A percentile compares a stretch with the other conserved stretches of the same genome.
These are phyloP conservation scores for Pangasius macronema DNA, from an alignment of 2,797 vertebrate genomes.

Conservation along the genomic window DNA sequence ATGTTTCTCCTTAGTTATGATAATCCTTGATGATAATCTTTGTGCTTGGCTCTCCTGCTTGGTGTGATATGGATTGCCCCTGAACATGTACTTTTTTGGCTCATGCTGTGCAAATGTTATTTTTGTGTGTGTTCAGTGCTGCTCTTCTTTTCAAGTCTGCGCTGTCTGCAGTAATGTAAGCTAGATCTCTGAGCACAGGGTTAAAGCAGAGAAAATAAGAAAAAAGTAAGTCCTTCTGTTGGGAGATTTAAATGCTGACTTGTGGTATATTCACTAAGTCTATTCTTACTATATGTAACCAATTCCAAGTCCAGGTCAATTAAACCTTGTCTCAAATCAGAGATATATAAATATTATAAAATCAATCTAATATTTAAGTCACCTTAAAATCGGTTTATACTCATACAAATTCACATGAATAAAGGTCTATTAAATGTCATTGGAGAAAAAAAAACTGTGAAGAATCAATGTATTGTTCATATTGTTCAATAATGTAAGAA, in stretches of 20 bases:
- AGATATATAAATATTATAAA: neutral
- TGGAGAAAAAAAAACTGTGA: neutral
- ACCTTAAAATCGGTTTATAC: neutral
- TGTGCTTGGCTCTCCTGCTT: neutral
- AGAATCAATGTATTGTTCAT: neutral
- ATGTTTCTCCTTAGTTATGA: conserved; percentile 17
- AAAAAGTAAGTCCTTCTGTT: neutral
- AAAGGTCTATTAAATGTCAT: neutral
- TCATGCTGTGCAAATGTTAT: neutral
- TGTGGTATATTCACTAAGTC: neutral
- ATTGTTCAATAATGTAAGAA: too few species aligned
- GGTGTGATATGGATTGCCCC: neutral
- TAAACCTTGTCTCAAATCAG: neutral
- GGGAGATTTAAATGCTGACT: neutral
- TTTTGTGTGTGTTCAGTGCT: neutral
- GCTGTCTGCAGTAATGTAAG: neutral
- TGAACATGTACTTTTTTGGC: conserved; percentile 12
- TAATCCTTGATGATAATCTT: conserved; percentile 24
- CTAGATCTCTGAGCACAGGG: neutral
- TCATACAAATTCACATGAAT: neutral
- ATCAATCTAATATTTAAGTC: neutral
- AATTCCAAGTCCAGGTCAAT: neutral
- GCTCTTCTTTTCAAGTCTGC: neutral
- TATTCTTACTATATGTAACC: neutral
- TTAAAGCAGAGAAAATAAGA: neutral